These are phyloP conservation scores for Serinus canaria DNA, from an alignment of 2,113 vertebrate genomes.

Conservation along the genomic window DNA sequence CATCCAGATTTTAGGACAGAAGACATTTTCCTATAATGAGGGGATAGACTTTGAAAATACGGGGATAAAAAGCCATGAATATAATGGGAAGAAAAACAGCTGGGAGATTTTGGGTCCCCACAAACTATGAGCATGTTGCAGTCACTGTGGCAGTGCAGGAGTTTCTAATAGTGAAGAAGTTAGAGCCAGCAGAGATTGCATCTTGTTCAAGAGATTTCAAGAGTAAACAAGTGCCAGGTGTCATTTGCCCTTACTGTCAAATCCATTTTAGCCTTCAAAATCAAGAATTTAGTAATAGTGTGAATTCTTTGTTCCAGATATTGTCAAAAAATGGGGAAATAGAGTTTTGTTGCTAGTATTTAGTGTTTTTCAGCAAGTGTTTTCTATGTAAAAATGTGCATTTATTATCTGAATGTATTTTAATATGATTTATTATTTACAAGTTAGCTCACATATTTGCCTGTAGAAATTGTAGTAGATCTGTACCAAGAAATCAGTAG, in stretches of 20 bases:
- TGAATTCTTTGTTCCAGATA: background rate
- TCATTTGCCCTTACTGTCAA: background rate
- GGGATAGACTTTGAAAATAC: background rate
- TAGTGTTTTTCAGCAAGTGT: background rate
- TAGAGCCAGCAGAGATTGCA: background rate
- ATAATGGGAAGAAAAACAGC: background rate
- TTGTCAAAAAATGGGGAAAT: background rate
- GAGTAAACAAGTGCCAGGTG: background rate
- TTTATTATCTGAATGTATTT: background rate
- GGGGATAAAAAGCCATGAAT: background rate
- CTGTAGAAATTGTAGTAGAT: background rate
- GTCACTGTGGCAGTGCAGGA: background rate
- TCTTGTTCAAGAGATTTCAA: background rate
- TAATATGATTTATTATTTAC: background rate
- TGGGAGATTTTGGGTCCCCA: background rate
- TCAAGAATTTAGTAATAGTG: background rate
- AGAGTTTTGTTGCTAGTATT: accelerated
- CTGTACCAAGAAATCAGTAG: background rate
- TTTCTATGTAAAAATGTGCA: background rate
- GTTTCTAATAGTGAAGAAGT: background rate
- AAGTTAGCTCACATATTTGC: background rate
- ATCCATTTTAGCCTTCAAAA: background rate
- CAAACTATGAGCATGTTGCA: background rate
- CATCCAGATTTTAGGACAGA: background rate
- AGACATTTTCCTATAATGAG: background rate